Percentiles rank a stretch among this genome's conserved stretches.
phyloP scores from a whole-genome alignment of 1,140 invertebrate genomes.

The Zaprionus nigranus region DNA sequence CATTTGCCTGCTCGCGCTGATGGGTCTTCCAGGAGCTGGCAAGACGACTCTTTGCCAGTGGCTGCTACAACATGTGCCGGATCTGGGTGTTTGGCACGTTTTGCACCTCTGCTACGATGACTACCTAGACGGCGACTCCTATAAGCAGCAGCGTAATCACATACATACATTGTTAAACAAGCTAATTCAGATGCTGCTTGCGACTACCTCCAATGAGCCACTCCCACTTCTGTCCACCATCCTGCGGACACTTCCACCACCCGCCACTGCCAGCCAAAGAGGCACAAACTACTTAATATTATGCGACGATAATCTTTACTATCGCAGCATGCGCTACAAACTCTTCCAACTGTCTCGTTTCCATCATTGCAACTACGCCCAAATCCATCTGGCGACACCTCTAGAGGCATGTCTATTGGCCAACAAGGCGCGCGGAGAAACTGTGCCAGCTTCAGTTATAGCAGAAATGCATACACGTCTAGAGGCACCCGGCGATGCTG shows the following conservation, averaged over 20 bases:
- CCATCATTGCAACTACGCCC: slow-evolving; percentile 45
- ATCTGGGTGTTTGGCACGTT: slow-evolving; percentile 36
- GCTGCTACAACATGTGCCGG: slow-evolving; percentile 30
- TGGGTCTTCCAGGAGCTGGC: slow-evolving; percentile 71
- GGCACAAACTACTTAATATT: slow-evolving; percentile 49
- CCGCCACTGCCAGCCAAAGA: background rate
- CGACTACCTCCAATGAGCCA: background rate
- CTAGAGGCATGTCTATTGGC: slow-evolving; percentile 33
- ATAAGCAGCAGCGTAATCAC: slow-evolving; percentile 51
- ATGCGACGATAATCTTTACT: slow-evolving; percentile 79
- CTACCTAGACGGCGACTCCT: slow-evolving; percentile 40
- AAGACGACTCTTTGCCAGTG: slow-evolving; percentile 64
- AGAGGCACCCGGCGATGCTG: slow-evolving; percentile 42
- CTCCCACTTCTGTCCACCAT: slow-evolving; percentile 3
- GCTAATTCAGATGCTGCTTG: slow-evolving; percentile 38
- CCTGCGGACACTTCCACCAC: background rate
- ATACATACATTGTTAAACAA: slow-evolving; percentile 41
- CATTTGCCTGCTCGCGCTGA: slow-evolving; percentile 65
- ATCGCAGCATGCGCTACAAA: slow-evolving; percentile 74
- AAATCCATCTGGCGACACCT: slow-evolving; percentile 49
- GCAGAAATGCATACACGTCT: slow-evolving; percentile 55
- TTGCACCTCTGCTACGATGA: slow-evolving; percentile 74
- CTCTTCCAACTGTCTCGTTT: slow-evolving; percentile 58
- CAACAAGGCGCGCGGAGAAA: slow-evolving; percentile 40
- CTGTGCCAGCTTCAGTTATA: slow-evolving; percentile 46